A percentile compares a stretch with the other conserved stretches of the same genome.
Evolutionary conservation across 2,888 invertebrate genomes (phyloP).

Genomic region (Nyleta sp.): DNA sequence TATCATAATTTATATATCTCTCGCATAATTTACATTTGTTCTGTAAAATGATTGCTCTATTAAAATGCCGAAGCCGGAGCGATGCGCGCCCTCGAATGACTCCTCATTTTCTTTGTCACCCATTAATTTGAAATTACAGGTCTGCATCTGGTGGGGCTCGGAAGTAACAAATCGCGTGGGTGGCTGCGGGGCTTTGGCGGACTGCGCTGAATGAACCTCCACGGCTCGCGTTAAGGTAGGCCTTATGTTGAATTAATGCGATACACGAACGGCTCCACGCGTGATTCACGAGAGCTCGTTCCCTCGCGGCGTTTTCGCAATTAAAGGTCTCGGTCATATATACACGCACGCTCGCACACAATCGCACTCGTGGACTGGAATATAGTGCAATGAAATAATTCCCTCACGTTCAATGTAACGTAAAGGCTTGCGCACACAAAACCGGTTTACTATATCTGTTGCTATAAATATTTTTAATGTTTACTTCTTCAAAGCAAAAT

Average conservation of each 20-base stretch:
- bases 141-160: slow-evolving; percentile 55
- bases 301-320: slow-evolving; percentile 64
- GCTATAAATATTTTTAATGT: slow-evolving; percentile 82
- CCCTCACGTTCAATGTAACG: slow-evolving; percentile 62
- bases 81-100: slow-evolving; percentile 55
- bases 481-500: slow-evolving; percentile 82
- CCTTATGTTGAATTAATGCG: slow-evolving; percentile 66
- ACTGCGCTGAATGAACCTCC: slow-evolving; percentile 60
- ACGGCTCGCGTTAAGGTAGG: slow-evolving; percentile 62
- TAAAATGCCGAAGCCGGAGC: slow-evolving; percentile 52
- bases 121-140: slow-evolving; percentile 67
- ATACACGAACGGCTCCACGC: slow-evolving; percentile 62
- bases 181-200: slow-evolving; percentile 62
- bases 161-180: slow-evolving; percentile 65
- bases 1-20: slow-evolving; percentile 56
- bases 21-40: slow-evolving; percentile 58
- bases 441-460: slow-evolving; percentile 70
- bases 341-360: slow-evolving; percentile 54
- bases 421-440: slow-evolving; percentile 62
- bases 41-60: slow-evolving; percentile 61
- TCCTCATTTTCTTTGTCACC: slow-evolving; percentile 64
- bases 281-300: slow-evolving; percentile 66
- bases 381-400: slow-evolving; percentile 68
- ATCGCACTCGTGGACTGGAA: slow-evolving; percentile 47
- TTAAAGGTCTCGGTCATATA: slow-evolving; percentile 67